Evolutionary conservation across 2,888 invertebrate genomes (phyloP), one percentile per base, ranked within the genome.

Genomic region (Epistrophella euchroma): DNA sequence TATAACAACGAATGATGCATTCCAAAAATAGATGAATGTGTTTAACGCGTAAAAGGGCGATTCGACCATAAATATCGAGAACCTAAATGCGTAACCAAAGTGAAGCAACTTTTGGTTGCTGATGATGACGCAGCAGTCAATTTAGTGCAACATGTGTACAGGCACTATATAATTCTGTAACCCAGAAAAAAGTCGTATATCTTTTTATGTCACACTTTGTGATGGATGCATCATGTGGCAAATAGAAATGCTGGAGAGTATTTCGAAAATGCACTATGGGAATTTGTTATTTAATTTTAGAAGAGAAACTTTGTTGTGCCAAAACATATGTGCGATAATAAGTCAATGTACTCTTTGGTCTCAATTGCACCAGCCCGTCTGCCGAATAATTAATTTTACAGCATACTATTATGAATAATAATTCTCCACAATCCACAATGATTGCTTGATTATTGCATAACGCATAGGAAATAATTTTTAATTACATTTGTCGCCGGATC

Each of bases 11-110:
- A 58, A 19, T 37, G 40, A 72, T 52, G 73, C 47, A 15, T 55
- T 58, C 62, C 76, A 73, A 70, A 81, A 85, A 81, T 81, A 85
- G 85, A 76, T 50, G 3, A 19, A 11, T 60, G 22, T 47, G 47
- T 52, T 52, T 72, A 25, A 32, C 47, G 68, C 45, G 50, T 73
- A 70, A 1, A 32, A 68, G 85, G 62, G 76, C 80, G 56, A 73
- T 32, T 64, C 68, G 50, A 55, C 81, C 81, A 85, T 62, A 73
- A 85, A 80, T 80, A 85, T 71, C 72, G 75, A 85, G 62, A 71
- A 66, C 76, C 72, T 66, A 76, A 71, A 68, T 76, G 72, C 62
- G 11, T 70, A 45, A 37, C 52, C 40, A 70, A 73, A 73, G 43
- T 74, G 64, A 64, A 83, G 64, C 43, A 68, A 81, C 25, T 62